Evolutionary conservation across 53 echinoderm and acorn worm species (phyloP).

Genomic region (Stichopus horrens): DNA sequence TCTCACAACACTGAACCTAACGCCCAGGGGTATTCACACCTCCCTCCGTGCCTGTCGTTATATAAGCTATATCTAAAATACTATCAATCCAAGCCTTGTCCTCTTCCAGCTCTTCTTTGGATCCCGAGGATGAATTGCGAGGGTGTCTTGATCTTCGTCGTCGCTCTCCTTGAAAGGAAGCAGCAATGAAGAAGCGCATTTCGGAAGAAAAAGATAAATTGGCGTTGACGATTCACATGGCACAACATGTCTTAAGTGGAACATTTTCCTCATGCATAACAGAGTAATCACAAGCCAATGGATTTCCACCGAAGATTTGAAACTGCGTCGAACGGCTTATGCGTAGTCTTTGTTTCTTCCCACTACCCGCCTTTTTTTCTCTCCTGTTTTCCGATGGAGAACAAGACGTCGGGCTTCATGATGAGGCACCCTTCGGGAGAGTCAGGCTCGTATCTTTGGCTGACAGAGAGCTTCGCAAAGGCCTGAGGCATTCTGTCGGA

Average conservation of each 20-base stretch:
- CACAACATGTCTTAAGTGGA: slow-evolving; percentile 7
- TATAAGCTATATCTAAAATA: no score
- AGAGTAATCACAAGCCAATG: background rate
- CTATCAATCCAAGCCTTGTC: background rate
- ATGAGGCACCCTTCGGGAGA: background rate
- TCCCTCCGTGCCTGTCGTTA: background rate
- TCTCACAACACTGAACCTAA: background rate
- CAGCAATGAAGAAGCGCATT: background rate
- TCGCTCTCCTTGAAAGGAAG: background rate
- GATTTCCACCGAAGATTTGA: background rate
- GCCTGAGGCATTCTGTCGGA: background rate
- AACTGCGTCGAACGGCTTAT: background rate
- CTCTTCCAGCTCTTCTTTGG: background rate
- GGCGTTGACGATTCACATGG: background rate
- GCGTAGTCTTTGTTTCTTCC: no score
- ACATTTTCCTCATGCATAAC: slow-evolving; percentile 5
- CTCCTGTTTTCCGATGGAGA: background rate
- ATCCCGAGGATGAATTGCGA: background rate
- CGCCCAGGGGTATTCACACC: background rate
- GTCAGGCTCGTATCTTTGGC: background rate
- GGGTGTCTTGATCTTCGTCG: background rate
- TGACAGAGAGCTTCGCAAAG: background rate
- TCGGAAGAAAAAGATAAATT: background rate
- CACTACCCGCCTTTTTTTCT: no score
- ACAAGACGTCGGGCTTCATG: background rate